A percentile compares a stretch with the other conserved stretches of the same genome.
Conservation (phyloP, 2,797 vertebrate species). For the Astyanax mexicanus region DNA sequence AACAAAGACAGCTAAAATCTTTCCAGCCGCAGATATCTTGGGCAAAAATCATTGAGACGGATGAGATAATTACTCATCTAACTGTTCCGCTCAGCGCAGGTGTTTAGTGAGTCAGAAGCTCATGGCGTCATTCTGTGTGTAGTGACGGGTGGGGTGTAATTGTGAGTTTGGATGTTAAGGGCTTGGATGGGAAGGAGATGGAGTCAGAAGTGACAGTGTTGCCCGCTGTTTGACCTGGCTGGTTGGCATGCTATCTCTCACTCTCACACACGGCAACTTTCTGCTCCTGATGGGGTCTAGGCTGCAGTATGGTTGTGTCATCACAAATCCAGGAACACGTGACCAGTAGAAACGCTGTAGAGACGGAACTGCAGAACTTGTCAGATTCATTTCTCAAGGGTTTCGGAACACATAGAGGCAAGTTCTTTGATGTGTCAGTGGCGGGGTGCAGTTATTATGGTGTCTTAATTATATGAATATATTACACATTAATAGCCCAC, state of each 20-base stretch:
- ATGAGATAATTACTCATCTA: background rate
- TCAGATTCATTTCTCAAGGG: no score
- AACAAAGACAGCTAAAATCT: background rate
- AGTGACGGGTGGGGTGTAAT: background rate
- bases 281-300: background rate
- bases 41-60: background rate
- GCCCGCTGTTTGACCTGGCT: conserved; percentile 14
- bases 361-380: no score
- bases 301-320: background rate
- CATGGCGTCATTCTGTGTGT: background rate
- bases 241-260: background rate
- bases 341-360: no score
- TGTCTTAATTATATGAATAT: no score
- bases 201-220: conserved; percentile 13
- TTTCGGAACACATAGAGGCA: no score
- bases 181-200: conserved; percentile 4
- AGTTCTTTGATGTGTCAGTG: no score
- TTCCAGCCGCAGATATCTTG: background rate
- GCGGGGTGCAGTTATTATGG: no score
- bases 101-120: background rate
- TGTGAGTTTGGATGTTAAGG: conserved; percentile 17
- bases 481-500: no score
- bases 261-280: background rate
- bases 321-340: background rate
- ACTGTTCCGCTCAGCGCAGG: background rate